Evolutionary conservation across 2,113 vertebrate genomes (phyloP).

Genomic region (Sciurus niger): DNA sequence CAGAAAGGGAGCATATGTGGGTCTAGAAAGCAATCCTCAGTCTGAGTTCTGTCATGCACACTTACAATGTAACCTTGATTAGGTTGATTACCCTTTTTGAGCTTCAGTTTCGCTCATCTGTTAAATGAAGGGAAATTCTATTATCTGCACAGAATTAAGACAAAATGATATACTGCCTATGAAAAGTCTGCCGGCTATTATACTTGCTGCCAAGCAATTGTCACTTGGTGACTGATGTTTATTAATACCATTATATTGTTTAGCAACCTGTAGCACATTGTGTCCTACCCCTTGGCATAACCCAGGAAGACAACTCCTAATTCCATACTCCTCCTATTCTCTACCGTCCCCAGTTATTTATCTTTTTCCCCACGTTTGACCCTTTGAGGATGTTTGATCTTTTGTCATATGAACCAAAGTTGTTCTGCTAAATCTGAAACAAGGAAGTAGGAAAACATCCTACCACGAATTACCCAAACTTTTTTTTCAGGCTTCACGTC

Average conservation of each 20-base stretch:
- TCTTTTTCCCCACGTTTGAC: not conserved
- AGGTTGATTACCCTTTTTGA: not conserved
- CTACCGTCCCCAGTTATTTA: not conserved
- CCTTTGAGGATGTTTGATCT: not conserved
- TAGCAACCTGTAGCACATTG: not conserved
- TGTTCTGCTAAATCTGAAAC: conserved; percentile 43
- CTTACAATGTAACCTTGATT: not conserved
- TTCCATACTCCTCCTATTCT: not conserved
- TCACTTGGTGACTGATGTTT: not conserved
- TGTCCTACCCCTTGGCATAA: not conserved
- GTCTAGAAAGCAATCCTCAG: not conserved
- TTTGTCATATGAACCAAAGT: not conserved
- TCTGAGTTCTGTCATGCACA: not conserved
- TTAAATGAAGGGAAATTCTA: not conserved
- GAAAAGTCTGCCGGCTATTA: not conserved
- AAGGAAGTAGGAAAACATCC: not conserved
- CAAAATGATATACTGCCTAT: not conserved
- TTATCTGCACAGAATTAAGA: not conserved
- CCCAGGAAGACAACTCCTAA: not conserved
- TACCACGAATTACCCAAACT: not conserved
- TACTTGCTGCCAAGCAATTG: not conserved
- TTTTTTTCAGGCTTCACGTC: not conserved
- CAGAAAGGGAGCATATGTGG: not conserved
- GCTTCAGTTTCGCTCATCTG: not conserved
- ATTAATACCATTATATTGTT: not conserved